phyloP scores from a whole-genome alignment of 2,797 vertebrate genomes.

The Momotus momota region DNA sequence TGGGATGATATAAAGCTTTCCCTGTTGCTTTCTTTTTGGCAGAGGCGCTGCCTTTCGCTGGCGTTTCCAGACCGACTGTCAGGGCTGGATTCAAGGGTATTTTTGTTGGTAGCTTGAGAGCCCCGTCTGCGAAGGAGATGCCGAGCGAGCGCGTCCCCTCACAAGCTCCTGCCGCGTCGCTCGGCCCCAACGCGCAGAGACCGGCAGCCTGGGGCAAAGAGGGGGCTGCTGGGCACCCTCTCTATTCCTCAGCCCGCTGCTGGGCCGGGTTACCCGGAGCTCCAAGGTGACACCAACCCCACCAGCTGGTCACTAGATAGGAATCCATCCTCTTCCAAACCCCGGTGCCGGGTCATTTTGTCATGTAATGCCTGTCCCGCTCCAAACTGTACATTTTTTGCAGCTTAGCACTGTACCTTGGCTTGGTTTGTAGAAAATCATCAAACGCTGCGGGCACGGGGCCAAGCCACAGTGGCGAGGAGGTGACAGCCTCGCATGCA shows the following conservation, averaged over 20 bases:
- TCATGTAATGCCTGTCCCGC: not conserved
- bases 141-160: rapidly evolving
- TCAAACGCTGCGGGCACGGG: rapidly evolving
- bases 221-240: not conserved
- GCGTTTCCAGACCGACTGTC: not conserved
- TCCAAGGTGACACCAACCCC: not conserved
- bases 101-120: not conserved
- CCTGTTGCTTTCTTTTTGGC: not conserved
- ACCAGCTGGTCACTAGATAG: not conserved
- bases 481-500: not conserved
- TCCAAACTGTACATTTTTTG: not conserved
- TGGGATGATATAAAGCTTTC: not conserved
- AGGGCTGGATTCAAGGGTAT: not conserved
- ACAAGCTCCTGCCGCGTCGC: not conserved
- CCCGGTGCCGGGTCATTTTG: rapidly evolving
- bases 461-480: not conserved
- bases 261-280: not conserved
- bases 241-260: not conserved
- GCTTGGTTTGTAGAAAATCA: not conserved
- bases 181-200: not conserved
- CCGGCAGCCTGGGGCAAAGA: not conserved
- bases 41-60: not conserved
- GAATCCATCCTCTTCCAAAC: not conserved
- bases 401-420: not conserved
- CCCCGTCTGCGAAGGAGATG: not conserved